Evolutionary conservation across 2,113 vertebrate species (phyloP).

Genomic region (Vanacampus margaritifer): DNA sequence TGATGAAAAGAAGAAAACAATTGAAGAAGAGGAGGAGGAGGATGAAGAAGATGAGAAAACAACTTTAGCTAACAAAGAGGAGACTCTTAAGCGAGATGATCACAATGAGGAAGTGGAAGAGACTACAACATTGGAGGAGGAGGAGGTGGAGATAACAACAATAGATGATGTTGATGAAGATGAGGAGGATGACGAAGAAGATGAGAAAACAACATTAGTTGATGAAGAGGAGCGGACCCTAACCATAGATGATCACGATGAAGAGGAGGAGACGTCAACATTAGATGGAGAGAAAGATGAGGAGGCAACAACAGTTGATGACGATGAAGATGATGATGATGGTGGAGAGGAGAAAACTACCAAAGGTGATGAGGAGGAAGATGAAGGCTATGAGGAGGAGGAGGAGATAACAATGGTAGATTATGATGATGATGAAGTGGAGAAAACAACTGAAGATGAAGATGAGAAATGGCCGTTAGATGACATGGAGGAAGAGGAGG

Average conservation of each 20-base stretch:
- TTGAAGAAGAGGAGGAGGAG: background rate
- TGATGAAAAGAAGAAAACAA: background rate
- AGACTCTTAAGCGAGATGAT: background rate
- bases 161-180: background rate
- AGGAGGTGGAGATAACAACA: background rate
- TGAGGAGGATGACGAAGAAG: background rate
- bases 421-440: background rate
- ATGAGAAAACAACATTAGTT: background rate
- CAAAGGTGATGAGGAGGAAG: background rate
- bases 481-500: background rate
- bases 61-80: background rate
- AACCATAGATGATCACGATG: background rate
- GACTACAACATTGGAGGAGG: background rate
- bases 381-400: background rate
- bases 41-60: background rate
- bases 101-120: background rate
- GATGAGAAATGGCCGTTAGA: background rate
- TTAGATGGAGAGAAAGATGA: background rate
- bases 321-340: background rate
- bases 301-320: background rate
- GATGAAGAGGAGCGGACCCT: background rate
- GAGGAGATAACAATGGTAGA: background rate
- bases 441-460: background rate
- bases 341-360: background rate
- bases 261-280: background rate